Percentiles rank a stretch among this genome's conserved stretches.
phyloP scores from a whole-genome alignment of 1,140 invertebrate genomes.

The Leptestheria dahalacensis region DNA sequence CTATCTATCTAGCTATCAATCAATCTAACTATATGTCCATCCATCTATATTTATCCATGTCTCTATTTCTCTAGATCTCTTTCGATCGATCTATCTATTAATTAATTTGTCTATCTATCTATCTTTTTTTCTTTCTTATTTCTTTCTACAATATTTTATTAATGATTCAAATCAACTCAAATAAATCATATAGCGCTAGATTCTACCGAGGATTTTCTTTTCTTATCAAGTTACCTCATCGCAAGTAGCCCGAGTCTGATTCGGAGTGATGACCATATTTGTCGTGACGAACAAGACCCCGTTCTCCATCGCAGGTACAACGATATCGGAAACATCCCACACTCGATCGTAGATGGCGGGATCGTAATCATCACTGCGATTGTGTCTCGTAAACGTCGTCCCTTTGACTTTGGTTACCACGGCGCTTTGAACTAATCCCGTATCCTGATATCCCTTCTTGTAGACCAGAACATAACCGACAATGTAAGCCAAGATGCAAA shows the following conservation, averaged over 20 bases:
- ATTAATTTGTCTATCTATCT: no score
- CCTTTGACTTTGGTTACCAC: constrained; percentile 40
- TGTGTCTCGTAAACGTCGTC: constrained; percentile 28
- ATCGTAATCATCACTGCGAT: constrained; percentile 22
- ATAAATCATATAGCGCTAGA: constrained; percentile 16
- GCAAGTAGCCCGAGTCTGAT: constrained; percentile 31
- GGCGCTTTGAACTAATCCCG: constrained; percentile 30
- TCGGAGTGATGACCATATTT: constrained; percentile 36
- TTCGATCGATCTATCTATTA: no score
- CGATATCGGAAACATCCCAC: constrained; percentile 39
- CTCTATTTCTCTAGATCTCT: no score
- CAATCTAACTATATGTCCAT: no score
- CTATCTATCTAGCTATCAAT: no score
- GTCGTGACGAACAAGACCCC: constrained; percentile 40
- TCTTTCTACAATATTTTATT: constrained; percentile 4
- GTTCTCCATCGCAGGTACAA: constrained; percentile 37
- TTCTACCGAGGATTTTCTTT: no score
- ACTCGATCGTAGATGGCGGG: constrained; percentile 25
- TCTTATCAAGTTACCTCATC: constrained; percentile 32
- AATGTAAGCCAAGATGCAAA: constrained; percentile 33
- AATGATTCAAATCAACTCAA: not conserved
- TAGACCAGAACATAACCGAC: constrained; percentile 35
- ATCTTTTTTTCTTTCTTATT: no score
- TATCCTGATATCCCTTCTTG: constrained; percentile 39
- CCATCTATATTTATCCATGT: no score